Base-by-base conservation (phyloP, 2,888 invertebrate species). In the Xylophagus ater region DNA sequence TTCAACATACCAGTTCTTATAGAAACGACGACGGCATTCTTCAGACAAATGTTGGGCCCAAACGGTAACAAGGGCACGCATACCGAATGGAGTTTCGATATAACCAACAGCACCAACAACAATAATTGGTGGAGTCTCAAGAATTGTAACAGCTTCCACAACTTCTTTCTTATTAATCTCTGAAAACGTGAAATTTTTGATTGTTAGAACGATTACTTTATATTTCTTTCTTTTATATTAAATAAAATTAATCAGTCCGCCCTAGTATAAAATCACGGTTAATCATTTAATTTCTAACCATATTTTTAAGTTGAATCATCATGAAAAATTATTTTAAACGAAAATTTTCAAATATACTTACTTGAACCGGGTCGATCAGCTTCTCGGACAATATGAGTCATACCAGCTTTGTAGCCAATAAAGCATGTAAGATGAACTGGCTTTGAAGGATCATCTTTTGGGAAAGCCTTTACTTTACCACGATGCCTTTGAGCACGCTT, bases 121-220 rank as follows among this genome's bases (percentile, higher is more conserved):
- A 44, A 97, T 81, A 90, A 99, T 90, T 26, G 98, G 98, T 41
- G 98, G 98, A 3, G 97, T 84, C 71, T 98, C 98, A 54, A 98
- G 73, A 56, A 99, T 83, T 18, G 98, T 98, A 3, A 99, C 98
- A 31, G 94, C 92, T 66, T 99, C 98, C 17, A 98, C 96, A 44
- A 98, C 92, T 70, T 99, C 98, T 70, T 99, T 99, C 71, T 98
- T 98, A 74, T 99, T 96, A 47, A 96, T 85, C 76, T 98, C 96
- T 92, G 66, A 25, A 70, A 65, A 46, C 36, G 38, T 53, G 37
- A 47, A 42, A 38, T 34, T 33, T 17, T 31, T 12, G 43, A 3
- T 32, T 28, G 12, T 19, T 32, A 18, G 20, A 19, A 5, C 19
- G 23, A 24, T 19, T 13, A 15, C 9, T 34, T 18, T 18, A 1